phyloP scores from a whole-genome alignment of 2,888 invertebrate species.

The Labia minor region DNA sequence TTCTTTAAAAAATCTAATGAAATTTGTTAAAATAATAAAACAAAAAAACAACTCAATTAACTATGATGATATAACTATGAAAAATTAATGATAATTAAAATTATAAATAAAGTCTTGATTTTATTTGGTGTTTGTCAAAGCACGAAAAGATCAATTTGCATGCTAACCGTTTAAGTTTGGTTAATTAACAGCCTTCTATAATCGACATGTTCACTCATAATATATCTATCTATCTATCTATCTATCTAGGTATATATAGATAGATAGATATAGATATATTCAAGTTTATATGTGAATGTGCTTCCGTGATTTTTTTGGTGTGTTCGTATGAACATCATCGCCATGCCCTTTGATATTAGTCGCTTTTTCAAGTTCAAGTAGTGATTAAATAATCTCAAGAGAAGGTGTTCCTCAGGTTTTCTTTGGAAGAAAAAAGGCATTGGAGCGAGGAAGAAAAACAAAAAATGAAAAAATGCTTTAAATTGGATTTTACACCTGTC shows the following conservation, averaged over 20 bases:
- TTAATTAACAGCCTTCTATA: background rate
- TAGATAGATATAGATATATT: too few relatives aligned
- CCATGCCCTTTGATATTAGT: background rate
- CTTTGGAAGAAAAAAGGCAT: slow-evolving; percentile 21
- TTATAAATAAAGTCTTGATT: background rate
- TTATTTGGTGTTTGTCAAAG: background rate
- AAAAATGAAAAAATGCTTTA: slow-evolving; percentile 62
- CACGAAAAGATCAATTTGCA: background rate
- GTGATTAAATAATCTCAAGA: background rate
- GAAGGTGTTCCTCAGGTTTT: background rate
- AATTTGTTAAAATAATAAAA: background rate
- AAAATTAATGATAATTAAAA: background rate
- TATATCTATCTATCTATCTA: too few relatives aligned
- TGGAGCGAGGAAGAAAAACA: slow-evolving; percentile 63
- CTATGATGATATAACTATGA: too few relatives aligned
- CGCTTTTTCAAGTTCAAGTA: background rate
- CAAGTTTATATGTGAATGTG: background rate
- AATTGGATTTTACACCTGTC: slow-evolving; percentile 52
- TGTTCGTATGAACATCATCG: too few relatives aligned
- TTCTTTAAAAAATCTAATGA: too few relatives aligned
- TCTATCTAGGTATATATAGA: too few relatives aligned
- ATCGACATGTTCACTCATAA: background rate
- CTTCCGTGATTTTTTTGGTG: background rate
- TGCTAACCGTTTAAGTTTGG: background rate
- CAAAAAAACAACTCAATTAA: background rate